Base-by-base conservation (phyloP, 2,113 vertebrate genomes). In the Pangasianodon hypophthalmus region DNA sequence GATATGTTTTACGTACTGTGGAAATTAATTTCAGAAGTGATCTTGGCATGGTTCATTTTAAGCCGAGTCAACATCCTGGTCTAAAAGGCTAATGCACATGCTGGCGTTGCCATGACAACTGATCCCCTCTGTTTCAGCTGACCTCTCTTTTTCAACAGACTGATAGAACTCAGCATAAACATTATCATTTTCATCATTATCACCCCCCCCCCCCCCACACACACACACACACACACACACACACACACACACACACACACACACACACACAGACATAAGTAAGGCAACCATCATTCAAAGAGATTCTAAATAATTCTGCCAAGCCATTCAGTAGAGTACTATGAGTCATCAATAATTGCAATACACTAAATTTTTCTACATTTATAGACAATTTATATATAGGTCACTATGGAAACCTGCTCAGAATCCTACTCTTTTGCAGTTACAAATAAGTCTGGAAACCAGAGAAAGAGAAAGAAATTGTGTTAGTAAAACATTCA, bases 91-190 rank as follows among this genome's bases (percentile, higher is more conserved):
- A 44, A 24, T 44, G 41, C 64, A 58, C 37, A 62, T 85, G 46
- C 46, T 16, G 46, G 48, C n/a, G 87, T 92, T 90, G 80, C 89
- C 85, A 87, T 77, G 69, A 73, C 91, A 92, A 92, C 91, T 32
- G 85, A 44, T 67, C 80, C 69, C 73, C 58, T 82, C 84, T 54
- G 87, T 88, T 88, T 88, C 87, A 88, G 82, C 91, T 87, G 91
- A 77, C 83, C 85, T 87, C 46, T 73, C 64, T 89, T 60, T 88
- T 88, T 88, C 82, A 86, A 84, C 32, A 56, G 21, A 54, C 88
- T 85, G 82, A 82, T 64, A 44, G 81, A 37, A 62, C 46, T 32
- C 44, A 60, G 79, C 88, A 26, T 84, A 73, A 92, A 80, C 85
- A 90, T 84, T 85, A 87, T 67, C 83, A 37, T 37, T 37, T 37